A percentile compares a stretch with the other conserved stretches of the same genome.
Conservation (phyloP, 1,140 invertebrate species). For the Solen grandis region DNA sequence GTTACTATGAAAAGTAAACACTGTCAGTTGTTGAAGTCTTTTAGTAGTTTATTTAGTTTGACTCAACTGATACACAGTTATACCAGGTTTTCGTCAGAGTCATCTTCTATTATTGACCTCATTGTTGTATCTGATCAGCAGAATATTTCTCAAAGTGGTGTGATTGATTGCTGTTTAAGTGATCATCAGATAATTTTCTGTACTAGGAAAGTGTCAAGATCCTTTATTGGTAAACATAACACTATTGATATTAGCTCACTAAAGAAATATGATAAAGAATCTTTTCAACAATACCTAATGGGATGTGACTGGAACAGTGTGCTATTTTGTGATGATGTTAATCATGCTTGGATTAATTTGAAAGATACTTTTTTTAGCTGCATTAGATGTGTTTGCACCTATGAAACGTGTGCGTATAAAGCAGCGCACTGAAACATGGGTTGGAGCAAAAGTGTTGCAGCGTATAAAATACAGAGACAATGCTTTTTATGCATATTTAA, state of each 20-base stretch:
- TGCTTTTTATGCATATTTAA: neutral
- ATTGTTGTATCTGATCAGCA: neutral
- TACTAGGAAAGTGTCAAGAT: conserved; percentile 18
- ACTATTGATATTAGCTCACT: neutral
- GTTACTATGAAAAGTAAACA: neutral
- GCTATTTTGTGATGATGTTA: neutral
- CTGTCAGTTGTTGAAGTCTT: neutral
- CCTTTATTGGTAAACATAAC: conserved; percentile 22
- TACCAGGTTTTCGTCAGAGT: neutral
- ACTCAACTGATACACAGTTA: neutral
- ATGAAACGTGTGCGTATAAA: neutral
- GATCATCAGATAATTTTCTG: conserved; percentile 12
- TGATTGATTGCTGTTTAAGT: neutral
- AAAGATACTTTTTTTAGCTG: neutral
- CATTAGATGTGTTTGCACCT: neutral
- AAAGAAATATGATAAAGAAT: conserved; percentile 21
- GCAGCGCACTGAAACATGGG: conserved; percentile 19
- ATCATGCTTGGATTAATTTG: neutral
- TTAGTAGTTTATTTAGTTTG: conserved; percentile 7
- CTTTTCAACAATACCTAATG: neutral
- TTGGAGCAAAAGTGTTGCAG: neutral
- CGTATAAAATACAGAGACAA: neutral
- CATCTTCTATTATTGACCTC: neutral
- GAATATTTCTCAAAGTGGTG: neutral
- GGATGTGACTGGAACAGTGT: neutral